Evolutionary conservation across 2,888 invertebrate genomes (phyloP).

Genomic region (Biston betularia): DNA sequence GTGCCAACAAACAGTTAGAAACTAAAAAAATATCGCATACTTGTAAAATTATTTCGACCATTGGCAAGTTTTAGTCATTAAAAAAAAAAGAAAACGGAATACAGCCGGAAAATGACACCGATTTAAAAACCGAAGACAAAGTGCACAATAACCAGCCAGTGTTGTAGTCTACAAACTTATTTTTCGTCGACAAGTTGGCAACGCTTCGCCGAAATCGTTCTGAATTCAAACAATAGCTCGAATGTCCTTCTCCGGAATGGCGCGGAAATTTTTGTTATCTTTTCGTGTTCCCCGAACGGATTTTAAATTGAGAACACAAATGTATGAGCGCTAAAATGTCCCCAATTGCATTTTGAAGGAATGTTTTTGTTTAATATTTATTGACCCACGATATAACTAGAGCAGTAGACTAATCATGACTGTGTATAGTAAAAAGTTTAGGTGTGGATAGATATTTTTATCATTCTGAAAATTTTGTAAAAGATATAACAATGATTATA

Average conservation of each 20-base stretch:
- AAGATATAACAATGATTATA: too few species aligned
- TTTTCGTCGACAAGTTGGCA: conserved; percentile 42
- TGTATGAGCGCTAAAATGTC: conserved; percentile 69
- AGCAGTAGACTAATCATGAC: too few species aligned
- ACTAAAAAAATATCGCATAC: too few species aligned
- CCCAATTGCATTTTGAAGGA: conserved; percentile 63
- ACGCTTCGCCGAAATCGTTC: conserved; percentile 78
- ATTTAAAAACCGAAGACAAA: conserved; percentile 29
- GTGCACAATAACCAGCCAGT: conserved; percentile 17
- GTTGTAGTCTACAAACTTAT: conserved; percentile 33
- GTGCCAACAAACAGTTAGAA: too few species aligned
- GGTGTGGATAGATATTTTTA: too few species aligned
- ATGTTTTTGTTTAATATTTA: not conserved
- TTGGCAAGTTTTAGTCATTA: not conserved
- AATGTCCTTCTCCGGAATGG: conserved; percentile 82
- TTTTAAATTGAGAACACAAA: conserved; percentile 84
- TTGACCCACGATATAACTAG: too few species aligned
- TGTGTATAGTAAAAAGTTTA: too few species aligned
- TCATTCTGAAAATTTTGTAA: too few species aligned
- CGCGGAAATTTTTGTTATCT: conserved; percentile 86
- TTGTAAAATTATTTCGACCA: not conserved
- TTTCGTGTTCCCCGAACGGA: conserved; percentile 85
- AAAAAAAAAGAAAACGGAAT: not conserved
- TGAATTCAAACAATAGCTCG: conserved; percentile 82
- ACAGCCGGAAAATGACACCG: conserved; percentile 3